Evolutionary conservation across 2,888 invertebrate genomes (phyloP).

Genomic region (Lacanobia oleracea): DNA sequence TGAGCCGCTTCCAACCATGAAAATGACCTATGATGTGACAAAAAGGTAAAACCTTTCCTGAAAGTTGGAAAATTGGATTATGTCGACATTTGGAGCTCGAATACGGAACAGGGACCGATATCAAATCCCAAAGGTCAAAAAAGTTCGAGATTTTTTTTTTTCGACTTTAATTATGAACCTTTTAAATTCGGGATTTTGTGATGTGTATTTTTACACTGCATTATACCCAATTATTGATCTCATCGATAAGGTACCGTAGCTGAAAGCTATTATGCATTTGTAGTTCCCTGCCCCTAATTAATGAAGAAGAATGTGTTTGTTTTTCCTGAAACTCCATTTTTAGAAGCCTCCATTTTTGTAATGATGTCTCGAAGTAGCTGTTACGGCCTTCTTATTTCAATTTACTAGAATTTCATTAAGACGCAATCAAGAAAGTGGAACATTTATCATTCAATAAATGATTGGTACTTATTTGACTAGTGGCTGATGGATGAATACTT

Average conservation of each 20-base stretch:
- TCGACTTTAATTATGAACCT: background rate
- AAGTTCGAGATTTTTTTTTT: background rate
- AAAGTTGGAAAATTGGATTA: constrained; percentile 40
- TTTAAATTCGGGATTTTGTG: constrained; percentile 1
- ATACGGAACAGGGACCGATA: constrained; percentile 2
- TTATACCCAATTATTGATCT: too few relatives aligned
- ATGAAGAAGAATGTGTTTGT: background rate
- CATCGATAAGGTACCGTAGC: background rate
- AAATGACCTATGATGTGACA: constrained; percentile 51
- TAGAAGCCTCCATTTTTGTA: constrained; percentile 17
- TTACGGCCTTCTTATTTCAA: background rate
- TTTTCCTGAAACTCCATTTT: background rate
- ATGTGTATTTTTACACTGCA: background rate
- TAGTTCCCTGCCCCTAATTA: background rate
- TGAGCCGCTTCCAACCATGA: constrained; percentile 46
- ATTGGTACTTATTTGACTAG: background rate
- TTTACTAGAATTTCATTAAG: constrained; percentile 13
- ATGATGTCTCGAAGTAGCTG: background rate
- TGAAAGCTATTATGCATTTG: background rate
- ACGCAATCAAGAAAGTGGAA: constrained; percentile 17
- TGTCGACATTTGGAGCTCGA: constrained; percentile 12
- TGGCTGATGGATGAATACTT: constrained; percentile 11
- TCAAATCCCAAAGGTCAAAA: constrained; percentile 13
- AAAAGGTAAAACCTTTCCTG: constrained; percentile 46
- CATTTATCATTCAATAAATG: constrained; percentile 3